These are phyloP conservation scores for Hippolais icterina DNA, from an alignment of 2,113 vertebrate genomes.

Conservation along the genomic window DNA sequence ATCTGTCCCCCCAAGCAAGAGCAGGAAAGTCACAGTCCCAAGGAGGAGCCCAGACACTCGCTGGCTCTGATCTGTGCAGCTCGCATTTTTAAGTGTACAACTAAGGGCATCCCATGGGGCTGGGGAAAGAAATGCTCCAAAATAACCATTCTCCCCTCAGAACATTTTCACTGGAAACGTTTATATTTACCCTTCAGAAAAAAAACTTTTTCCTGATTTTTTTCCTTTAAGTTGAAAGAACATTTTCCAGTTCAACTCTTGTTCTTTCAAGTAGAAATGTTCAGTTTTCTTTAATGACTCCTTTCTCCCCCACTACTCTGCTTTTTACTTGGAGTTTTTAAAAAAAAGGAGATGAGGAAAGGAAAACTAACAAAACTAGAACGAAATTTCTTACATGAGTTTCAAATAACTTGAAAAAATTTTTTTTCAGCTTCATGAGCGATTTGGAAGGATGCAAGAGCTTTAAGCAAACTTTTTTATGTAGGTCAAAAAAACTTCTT, in stretches of 20 bases:
- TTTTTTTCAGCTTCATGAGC: not conserved
- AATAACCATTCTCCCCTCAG: not conserved
- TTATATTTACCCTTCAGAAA: conserved; percentile 40
- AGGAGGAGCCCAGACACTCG: not conserved
- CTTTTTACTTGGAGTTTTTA: not conserved
- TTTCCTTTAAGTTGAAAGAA: conserved; percentile 29
- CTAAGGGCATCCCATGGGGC: not conserved
- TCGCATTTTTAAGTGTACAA: not conserved
- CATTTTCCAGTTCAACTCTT: conserved; percentile 16
- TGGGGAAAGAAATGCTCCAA: not conserved
- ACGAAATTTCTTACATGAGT: not conserved
- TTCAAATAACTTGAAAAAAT: not conserved
- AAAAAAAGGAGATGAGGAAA: not conserved
- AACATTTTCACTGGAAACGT: not conserved
- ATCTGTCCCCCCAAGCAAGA: not conserved
- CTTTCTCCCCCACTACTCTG: not conserved
- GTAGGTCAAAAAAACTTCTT: conserved; percentile 21
- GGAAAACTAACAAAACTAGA: conserved; percentile 30
- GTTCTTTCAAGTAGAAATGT: conserved; percentile 38
- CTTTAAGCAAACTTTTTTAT: conserved; percentile 10
- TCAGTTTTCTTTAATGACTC: not conserved
- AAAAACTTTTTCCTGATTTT: conserved; percentile 6
- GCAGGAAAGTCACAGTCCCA: not conserved
- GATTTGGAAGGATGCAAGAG: conserved; percentile 15
- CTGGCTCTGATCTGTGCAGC: not conserved